These are phyloP conservation scores for Uromys caudimaculatus DNA, from an alignment of 2,797 vertebrate genomes.

Conservation along the genomic window DNA sequence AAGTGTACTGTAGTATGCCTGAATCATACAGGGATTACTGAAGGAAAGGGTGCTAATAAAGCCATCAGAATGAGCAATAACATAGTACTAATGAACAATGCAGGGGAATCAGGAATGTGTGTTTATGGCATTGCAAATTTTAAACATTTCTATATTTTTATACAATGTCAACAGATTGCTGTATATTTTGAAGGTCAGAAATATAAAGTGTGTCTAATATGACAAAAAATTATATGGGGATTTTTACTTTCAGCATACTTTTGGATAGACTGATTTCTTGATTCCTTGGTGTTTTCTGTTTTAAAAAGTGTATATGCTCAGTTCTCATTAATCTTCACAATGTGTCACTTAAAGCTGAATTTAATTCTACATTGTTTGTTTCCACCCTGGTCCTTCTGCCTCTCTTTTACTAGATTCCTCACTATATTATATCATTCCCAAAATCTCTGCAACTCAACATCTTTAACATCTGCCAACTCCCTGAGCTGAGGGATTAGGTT, in stretches of 20 bases:
- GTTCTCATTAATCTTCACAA: neutral
- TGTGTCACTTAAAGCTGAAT: fast-evolving
- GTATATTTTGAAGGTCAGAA: neutral
- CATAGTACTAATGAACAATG: too few species aligned
- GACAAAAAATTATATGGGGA: neutral
- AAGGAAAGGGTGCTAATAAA: too few species aligned
- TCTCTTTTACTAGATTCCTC: neutral
- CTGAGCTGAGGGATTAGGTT: neutral
- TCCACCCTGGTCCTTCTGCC: neutral
- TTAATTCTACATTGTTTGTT: neutral
- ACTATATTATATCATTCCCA: neutral
- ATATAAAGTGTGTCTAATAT: neutral
- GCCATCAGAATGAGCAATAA: too few species aligned
- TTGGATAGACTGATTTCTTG: neutral
- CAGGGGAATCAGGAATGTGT: too few species aligned
- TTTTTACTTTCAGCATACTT: neutral
- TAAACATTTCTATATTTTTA: too few species aligned
- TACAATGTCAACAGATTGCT: neutral
- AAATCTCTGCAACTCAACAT: neutral
- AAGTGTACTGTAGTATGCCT: too few species aligned
- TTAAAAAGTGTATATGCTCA: neutral
- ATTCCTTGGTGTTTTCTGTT: neutral
- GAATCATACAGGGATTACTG: too few species aligned
- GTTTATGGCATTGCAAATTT: too few species aligned
- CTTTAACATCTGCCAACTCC: neutral